phyloP scores from a whole-genome alignment of 2,888 invertebrate genomes.

The Drosophila fulvimacula region DNA sequence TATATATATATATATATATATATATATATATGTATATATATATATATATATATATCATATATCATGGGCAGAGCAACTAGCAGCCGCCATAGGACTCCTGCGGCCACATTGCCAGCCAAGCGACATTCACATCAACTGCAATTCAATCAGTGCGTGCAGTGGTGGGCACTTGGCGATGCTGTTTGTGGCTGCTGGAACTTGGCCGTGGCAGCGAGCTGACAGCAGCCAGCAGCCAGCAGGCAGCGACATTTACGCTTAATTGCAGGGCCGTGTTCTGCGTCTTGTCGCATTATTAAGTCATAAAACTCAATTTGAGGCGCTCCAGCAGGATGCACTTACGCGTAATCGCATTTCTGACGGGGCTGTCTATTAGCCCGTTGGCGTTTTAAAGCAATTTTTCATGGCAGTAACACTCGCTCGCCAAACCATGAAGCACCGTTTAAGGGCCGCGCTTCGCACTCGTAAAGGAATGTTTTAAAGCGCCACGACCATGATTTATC shows the following conservation, averaged over 20 bases:
- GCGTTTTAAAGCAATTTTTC: slow-evolving; percentile 44
- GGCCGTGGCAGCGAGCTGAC: slow-evolving; percentile 9
- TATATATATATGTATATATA: neutral
- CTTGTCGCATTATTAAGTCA: slow-evolving; percentile 63
- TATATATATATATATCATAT: neutral
- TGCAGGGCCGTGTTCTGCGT: slow-evolving; percentile 17
- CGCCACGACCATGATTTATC: slow-evolving; percentile 56
- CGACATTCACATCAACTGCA: slow-evolving; percentile 54
- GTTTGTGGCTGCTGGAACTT: slow-evolving; percentile 55
- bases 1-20: neutral
- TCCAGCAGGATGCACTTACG: slow-evolving; percentile 66
- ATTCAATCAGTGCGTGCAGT: slow-evolving; percentile 72
- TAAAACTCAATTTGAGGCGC: slow-evolving; percentile 70
- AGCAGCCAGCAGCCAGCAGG: slow-evolving; percentile 15
- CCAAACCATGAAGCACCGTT: slow-evolving; percentile 11
- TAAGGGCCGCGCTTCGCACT: slow-evolving; percentile 30
- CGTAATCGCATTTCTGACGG: slow-evolving; percentile 45
- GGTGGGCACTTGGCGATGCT: slow-evolving; percentile 66
- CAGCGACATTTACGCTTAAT: slow-evolving; percentile 37
- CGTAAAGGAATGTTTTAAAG: slow-evolving; percentile 38
- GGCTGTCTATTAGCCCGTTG: slow-evolving; percentile 50
- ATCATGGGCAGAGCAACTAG: slow-evolving; percentile 27
- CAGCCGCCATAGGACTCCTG: neutral
- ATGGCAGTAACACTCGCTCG: slow-evolving; percentile 1
- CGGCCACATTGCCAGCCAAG: slow-evolving; percentile 28